Conservation (phyloP, 2,888 invertebrate species). For the Troglohyphantes excavatus region DNA sequence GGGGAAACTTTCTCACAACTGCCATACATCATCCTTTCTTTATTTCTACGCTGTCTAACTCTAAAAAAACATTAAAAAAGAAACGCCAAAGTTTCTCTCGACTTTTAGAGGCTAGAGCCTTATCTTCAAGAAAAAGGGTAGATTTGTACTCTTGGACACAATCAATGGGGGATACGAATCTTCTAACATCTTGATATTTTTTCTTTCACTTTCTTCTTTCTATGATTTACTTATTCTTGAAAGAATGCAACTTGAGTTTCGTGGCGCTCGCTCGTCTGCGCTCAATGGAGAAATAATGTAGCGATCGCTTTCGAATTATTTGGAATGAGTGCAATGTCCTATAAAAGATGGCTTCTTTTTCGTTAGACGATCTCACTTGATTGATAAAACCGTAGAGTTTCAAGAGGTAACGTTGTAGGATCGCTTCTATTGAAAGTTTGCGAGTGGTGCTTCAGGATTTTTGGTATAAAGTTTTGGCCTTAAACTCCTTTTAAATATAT, state of each 20-base stretch:
- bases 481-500: too few relatives aligned
- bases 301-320: conserved; percentile 21
- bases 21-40: conserved; percentile 70
- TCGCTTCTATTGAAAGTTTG: too few relatives aligned
- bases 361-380: too few relatives aligned
- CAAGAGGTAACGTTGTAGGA: too few relatives aligned
- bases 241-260: conserved; percentile 8
- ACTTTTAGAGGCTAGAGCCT: conserved; percentile 39
- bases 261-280: neutral
- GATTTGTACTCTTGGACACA: conserved; percentile 63
- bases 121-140: conserved; percentile 61
- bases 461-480: too few relatives aligned
- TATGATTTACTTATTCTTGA: conserved; percentile 36
- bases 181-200: conserved; percentile 43
- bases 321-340: conserved; percentile 16
- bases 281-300: conserved; percentile 23
- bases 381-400: too few relatives aligned
- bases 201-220: conserved; percentile 19
- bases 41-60: conserved; percentile 68
- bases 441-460: too few relatives aligned
- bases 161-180: conserved; percentile 68
- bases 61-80: conserved; percentile 65
- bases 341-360: neutral
- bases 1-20: conserved; percentile 65
- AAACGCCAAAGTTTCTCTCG: conserved; percentile 21